These are phyloP conservation scores for Lepus townsendii DNA, from an alignment of 2,797 vertebrate species.

Conservation along the genomic window DNA sequence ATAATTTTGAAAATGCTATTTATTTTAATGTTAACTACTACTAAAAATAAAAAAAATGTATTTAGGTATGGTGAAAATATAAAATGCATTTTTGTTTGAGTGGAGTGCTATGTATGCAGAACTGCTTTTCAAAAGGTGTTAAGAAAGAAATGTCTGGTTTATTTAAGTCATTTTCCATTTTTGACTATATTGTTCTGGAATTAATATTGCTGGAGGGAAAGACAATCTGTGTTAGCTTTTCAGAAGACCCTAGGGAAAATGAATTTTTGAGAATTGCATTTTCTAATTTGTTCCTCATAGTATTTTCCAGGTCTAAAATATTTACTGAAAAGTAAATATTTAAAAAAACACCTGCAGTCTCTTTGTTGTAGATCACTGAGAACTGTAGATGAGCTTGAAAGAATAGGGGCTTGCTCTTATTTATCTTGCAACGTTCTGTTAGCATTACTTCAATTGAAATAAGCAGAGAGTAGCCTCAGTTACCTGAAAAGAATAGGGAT, in stretches of 20 bases:
- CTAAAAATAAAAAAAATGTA: not conserved
- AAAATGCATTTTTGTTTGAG: not conserved
- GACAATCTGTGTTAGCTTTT: not conserved
- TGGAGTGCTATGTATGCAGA: not conserved
- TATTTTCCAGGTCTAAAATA: not conserved
- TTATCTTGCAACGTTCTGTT: not conserved
- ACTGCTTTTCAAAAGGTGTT: not conserved
- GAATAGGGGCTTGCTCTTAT: not conserved
- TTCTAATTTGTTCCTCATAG: not conserved
- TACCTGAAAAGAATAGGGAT: not conserved
- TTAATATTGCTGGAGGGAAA: not conserved
- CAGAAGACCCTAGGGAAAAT: not conserved
- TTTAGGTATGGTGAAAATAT: not conserved
- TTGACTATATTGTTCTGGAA: not conserved
- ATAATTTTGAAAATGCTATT: not conserved
- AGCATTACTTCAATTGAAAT: not conserved
- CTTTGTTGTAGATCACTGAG: not conserved
- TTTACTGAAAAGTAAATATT: not conserved
- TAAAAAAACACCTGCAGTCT: not conserved
- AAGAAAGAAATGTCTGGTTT: conserved; percentile 15
- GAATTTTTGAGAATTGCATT: not conserved
- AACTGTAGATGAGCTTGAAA: not conserved
- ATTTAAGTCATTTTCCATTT: not conserved
- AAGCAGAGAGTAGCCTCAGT: not conserved
- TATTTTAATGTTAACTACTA: not conserved